Evolutionary conservation across 2,113 vertebrate genomes (phyloP), one percentile per base, ranked within the genome.

Genomic region (Sisor rabdophorus): DNA sequence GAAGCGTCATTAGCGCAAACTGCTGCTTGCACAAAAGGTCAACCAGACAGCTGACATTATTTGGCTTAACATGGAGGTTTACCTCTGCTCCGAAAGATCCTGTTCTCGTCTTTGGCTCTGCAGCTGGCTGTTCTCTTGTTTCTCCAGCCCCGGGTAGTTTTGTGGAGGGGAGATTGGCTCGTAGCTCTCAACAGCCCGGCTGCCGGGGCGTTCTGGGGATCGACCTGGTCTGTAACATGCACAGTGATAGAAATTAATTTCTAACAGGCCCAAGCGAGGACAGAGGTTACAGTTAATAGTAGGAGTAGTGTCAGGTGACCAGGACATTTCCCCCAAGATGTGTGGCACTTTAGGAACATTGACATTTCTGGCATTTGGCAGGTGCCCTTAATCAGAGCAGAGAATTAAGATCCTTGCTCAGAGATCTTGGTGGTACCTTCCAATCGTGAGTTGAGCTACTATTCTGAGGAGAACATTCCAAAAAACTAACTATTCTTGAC

Each of bases 131-230:
- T 85, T 88, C 76, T 98, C 96, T 83, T 93, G 95, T 80, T 98
- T 98, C 84, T 98, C 94, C 44, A 95, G 90, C 74, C 88, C 86
- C 52, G 91, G 89, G 0, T 96, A 94, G 80, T 89, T 93, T 87
- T 96, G 97, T 65, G 97, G 97, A 4, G 97, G 97, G 0, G 97
- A 99, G 86, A 99, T 96, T 65, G 97, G 96, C 87, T 99, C 97
- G 10, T 98, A 98, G 81, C 93, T 89, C 80, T 99, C 97, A 69
- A 94, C 88, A 17, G 89, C 87, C 79, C 95, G 85, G 53, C 92
- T 94, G n/a, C 76, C 76, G 2, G 68, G 30, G 11, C 95, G 93
- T 74, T 99, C 97, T 47, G 97, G 97, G 86, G 96, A 99, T 79
- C 97, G 99, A 53, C 95, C 97, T 81, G 95, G 95, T 83, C 97